Evolutionary conservation across 2,113 vertebrate species (phyloP).

Genomic region (Chaetops frenatus): DNA sequence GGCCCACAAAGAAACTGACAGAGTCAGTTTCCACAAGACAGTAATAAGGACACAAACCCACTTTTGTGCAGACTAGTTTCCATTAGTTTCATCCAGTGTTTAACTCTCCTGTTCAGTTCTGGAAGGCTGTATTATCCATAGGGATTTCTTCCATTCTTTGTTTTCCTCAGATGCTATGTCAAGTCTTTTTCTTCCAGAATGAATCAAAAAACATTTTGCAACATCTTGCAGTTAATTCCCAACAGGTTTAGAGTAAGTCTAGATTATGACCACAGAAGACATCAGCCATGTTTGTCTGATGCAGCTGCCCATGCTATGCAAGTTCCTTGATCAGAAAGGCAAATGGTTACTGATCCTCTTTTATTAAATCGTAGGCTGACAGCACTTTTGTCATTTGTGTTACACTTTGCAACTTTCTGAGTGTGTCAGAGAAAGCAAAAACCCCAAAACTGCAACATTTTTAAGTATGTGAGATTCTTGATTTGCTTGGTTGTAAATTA

Average conservation of each 20-base stretch:
- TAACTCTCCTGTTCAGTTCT: background rate
- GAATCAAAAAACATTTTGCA: background rate
- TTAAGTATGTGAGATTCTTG: background rate
- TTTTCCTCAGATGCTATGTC: background rate
- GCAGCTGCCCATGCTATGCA: background rate
- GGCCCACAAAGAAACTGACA: background rate
- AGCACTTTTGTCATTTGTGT: background rate
- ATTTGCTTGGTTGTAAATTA: background rate
- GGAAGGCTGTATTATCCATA: background rate
- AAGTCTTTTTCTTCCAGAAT: background rate
- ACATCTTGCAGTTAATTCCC: background rate
- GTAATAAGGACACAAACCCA: background rate
- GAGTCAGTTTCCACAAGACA: background rate
- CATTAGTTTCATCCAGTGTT: background rate
- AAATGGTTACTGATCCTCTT: background rate
- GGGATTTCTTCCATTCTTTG: background rate
- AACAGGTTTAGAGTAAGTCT: background rate
- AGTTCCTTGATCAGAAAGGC: background rate
- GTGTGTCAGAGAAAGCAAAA: background rate
- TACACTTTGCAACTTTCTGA: background rate
- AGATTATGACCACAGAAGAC: background rate
- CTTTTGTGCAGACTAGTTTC: background rate
- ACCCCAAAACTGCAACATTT: accelerated
- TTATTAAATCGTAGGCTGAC: background rate
- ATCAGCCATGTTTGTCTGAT: background rate